A percentile compares a stretch with the other conserved stretches of the same genome.
Conservation (phyloP, 2,113 vertebrate genomes). For the Campylorhamphus procurvoides region DNA sequence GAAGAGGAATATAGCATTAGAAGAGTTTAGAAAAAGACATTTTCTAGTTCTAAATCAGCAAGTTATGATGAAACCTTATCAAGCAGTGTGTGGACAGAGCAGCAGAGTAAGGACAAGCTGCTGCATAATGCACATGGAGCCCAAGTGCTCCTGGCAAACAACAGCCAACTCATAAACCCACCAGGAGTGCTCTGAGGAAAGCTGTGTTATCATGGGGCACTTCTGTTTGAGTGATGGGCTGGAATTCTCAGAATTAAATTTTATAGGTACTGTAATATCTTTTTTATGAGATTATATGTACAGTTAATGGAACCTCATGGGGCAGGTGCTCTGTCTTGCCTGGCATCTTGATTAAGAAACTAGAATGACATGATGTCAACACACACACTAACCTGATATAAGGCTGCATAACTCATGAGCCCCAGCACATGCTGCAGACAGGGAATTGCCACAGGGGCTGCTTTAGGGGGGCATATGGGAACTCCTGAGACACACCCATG, state of each 20-base stretch:
- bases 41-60: neutral
- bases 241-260: neutral
- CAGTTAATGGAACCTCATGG: neutral
- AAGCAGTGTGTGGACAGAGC: neutral
- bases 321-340: neutral
- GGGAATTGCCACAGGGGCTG: neutral
- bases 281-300: neutral
- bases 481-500: accelerated
- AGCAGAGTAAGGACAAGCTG: neutral
- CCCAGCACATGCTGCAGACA: neutral
- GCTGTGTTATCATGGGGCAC: neutral
- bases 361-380: neutral
- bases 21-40: neutral
- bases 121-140: neutral
- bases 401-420: neutral
- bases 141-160: neutral
- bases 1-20: neutral
- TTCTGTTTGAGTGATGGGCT: neutral
- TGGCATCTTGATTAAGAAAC: constrained; percentile 18
- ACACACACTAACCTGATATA: neutral
- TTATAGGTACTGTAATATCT: neutral
- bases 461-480: neutral
- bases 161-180: neutral
- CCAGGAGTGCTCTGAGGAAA: neutral
- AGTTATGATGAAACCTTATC: neutral